A percentile compares a stretch with the other conserved stretches of the same genome.
These are phyloP conservation scores for Scelioninae gen. 2 DNA, from an alignment of 2,888 invertebrate genomes.

Conservation along the genomic window DNA sequence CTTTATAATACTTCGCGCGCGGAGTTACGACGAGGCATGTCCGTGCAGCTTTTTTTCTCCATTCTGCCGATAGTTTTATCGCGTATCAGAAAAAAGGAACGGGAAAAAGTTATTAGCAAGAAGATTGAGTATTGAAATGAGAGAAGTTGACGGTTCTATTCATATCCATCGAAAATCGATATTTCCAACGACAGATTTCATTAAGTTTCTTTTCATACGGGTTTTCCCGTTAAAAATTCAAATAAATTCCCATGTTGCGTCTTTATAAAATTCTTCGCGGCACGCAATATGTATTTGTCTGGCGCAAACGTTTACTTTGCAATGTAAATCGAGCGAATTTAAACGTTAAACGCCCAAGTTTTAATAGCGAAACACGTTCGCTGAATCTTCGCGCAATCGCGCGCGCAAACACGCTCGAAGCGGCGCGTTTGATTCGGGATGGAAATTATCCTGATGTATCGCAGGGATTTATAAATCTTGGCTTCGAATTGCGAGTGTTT, in stretches of 20 bases:
- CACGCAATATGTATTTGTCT: constrained; percentile 21
- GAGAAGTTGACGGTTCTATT: constrained; percentile 55
- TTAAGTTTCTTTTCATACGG: constrained; percentile 50
- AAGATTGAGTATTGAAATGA: constrained; percentile 54
- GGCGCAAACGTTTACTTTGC: constrained; percentile 37
- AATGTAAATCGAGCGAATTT: constrained; percentile 22
- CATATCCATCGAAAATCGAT: constrained; percentile 56
- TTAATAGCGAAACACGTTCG: constrained; percentile 8
- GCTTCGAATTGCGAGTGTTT: too few relatives aligned
- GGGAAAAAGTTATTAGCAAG: constrained; percentile 53
- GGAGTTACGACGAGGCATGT: constrained; percentile 46
- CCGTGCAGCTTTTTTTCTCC: constrained; percentile 34
- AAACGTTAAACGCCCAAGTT: neutral
- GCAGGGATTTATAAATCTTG: too few relatives aligned
- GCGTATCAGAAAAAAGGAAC: constrained; percentile 40
- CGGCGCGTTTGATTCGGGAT: too few relatives aligned
- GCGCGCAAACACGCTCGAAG: too few relatives aligned
- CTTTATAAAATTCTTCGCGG: constrained; percentile 41
- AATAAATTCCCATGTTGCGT: constrained; percentile 44
- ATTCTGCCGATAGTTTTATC: constrained; percentile 50
- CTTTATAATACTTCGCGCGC: constrained; percentile 41
- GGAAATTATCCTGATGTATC: too few relatives aligned
- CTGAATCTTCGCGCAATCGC: neutral
- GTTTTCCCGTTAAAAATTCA: constrained; percentile 47
- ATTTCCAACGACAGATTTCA: constrained; percentile 55